Evolutionary conservation across 2,797 vertebrate genomes (phyloP), one percentile per base, ranked within the genome.

Genomic region (Chaetodon trifasciatus): DNA sequence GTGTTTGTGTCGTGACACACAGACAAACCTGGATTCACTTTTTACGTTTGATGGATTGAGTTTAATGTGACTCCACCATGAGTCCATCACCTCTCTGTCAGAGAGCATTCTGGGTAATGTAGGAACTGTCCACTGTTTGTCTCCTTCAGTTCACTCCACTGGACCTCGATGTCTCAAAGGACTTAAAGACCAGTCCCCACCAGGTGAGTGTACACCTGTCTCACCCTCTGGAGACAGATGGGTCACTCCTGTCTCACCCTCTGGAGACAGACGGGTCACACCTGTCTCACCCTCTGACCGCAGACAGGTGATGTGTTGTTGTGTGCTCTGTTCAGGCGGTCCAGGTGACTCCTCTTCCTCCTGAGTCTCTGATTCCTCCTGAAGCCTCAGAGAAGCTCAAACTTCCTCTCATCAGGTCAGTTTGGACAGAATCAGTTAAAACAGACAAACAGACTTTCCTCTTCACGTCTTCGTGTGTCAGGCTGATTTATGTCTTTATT

Each of bases 341-440:
- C 24, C 74, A 61, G 0, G 84, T 97, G 3, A 46, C 94, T 3
- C 97, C 96, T 46, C 93, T 97, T 39, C 96, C 96, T 23, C 98
- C 98, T 0, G 96, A 96, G 91, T 93, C 95, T 71, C 91, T 99
- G 80, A 95, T 98, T 53, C 94, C 96, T 11, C 95, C 89, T 0
- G 97, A 98, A 0, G 94, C 95, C 32, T 65, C 0, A 8, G 97
- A 98, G 79, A 98, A 98, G 89, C 95, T 91, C 49, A 95, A 88
- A 11, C 93, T 93, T 23, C 97, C 96, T 0, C 93, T 99, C 37
- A 93, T 97, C 85, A 98, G 97, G 98, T 99, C 78, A 35, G 39
- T 49, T 2, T 17, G 17, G 0, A 4, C 1, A 28, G 9, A 62
- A 32, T 32, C 28, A 3, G n/a, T 4, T 32, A 3, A 32, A 32